A percentile compares a stretch with the other conserved stretches of the same genome.
Conservation (phyloP, 1,140 invertebrate genomes). For the Rhagoletis pomonella region DNA sequence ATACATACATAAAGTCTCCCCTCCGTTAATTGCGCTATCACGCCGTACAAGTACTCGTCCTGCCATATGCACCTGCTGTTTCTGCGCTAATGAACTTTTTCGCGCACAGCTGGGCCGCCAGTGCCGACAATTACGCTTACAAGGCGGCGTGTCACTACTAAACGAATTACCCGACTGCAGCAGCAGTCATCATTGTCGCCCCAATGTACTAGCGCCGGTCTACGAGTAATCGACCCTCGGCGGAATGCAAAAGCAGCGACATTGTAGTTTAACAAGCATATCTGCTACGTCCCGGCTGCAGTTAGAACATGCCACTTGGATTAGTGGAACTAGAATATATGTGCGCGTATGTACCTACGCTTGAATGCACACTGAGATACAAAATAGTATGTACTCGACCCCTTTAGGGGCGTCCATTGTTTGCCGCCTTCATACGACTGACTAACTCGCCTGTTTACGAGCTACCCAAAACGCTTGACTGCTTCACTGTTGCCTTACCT, state of each 20-base stretch:
- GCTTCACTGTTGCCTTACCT: constrained; percentile 61
- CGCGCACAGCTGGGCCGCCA: background rate
- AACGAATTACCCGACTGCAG: background rate
- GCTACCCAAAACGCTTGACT: background rate
- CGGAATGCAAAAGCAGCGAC: constrained; percentile 9
- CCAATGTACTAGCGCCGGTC: background rate
- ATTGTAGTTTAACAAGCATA: constrained; percentile 2
- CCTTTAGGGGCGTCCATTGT: background rate
- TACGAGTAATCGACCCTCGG: background rate
- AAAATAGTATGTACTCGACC: background rate
- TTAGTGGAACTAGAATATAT: background rate
- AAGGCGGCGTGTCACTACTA: constrained; percentile 8
- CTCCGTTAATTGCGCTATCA: background rate
- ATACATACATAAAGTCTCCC: background rate
- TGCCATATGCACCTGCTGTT: constrained; percentile 46
- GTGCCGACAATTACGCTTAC: constrained; percentile 7
- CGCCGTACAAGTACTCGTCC: background rate
- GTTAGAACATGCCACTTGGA: constrained; percentile 8
- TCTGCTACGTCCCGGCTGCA: background rate
- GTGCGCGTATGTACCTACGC: background rate
- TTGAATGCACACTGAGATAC: background rate
- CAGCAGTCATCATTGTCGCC: constrained; percentile 12
- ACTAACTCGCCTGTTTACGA: background rate
- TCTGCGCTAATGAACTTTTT: constrained; percentile 48
- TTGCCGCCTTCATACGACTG: background rate